Base-by-base conservation (phyloP, 2,888 invertebrate genomes). In the Polymixis lichenea region DNA sequence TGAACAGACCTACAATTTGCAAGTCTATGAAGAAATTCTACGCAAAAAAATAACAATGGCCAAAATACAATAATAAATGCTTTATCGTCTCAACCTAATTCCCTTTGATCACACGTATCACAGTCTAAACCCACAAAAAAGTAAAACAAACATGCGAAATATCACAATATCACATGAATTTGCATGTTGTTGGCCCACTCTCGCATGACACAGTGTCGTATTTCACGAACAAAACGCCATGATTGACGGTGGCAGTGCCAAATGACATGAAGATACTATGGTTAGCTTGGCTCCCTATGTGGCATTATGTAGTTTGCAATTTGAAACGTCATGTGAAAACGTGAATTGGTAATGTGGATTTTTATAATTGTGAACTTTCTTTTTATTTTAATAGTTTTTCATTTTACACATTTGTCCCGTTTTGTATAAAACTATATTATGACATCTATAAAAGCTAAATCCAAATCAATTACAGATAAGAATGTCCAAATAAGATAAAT, bases 151-250 rank as follows among this genome's bases (percentile, higher is more conserved):
- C 81, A 86, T 77, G 82, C 84, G 67, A 87, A 87, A 82, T 83
- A 78, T 81, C 62, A 62, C 75, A 78, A 53, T 73, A 74, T 83
- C 65, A 69, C 73, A 81, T 72, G 70, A 77, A 78, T 87, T 86
- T 72, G 77, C 86, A 80, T 84, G 79, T 77, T 66, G 46, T n/a
- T 72, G 71, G 72, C 71, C 78, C 64, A 78, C 72, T 88, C 60
- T 88, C 60, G 84, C 87, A 84, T 88, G 87, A 77, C 87, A 88
- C 77, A 53, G 66, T 71, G 72, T 78, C 84, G 77, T 88, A 83
- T 77, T 83, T 87, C 60, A 87, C 55, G 65, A 67, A 65, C 61
- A 73, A 77, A 86, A 81, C 75, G 77, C 67, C 72, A 62, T 82
- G 87, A 88, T 86, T 88, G 88, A 80, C 87, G 75, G 76, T 70